Evolutionary conservation across 2,113 vertebrate species (phyloP), one percentile per base, ranked within the genome.

Genomic region (Phaetusa simplex): DNA sequence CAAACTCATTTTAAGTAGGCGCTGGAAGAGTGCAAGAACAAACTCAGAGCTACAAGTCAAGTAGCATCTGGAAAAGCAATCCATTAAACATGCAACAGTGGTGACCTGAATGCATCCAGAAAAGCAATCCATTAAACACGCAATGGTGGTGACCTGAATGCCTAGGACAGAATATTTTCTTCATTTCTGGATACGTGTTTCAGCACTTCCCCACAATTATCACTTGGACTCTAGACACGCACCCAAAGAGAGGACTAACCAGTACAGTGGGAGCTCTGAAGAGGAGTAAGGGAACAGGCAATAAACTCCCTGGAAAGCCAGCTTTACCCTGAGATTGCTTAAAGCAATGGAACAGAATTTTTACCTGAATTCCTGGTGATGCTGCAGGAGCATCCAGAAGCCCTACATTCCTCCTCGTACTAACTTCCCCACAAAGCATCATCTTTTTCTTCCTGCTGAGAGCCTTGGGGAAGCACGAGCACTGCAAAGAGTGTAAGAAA

Each of bases 321-420:
- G 8, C n/a, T 83, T 70, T 50, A 65, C 45, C 36, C 62, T 23
- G 26, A 72, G 50, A 49, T 14, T 14, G 49, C 21, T 52, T 30
- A 3, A 87, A 85, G 73, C 9, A 23, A 72, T 30, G 6, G 6
- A 38, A 79, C 18, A 56, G 14, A 70, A 55, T 53, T 67, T 30
- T 5, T 5, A 66, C 56, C 58, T 3, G 17, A 42, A 52, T 30
- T 64, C 32, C 59, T 55, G 24, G 36, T 21, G 76, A 61, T 38
- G 58, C 73, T 69, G 52, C 65, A 91, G 82, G 20, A 88, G 47
- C 27, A 22, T 18, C 62, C 83, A n/a, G 53, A 22, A 93, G 9
- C 17, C 47, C 43, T 10, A 4, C 1, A 1, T 36, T 38, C 56
- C 62, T 66, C 14, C 29, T 15, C 3, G 0, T 5, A 27, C 62